These are phyloP conservation scores for Chondrosia reniformis DNA, from an alignment of 37 sponge, comb jelly and placozoan species.

Conservation along the genomic window DNA sequence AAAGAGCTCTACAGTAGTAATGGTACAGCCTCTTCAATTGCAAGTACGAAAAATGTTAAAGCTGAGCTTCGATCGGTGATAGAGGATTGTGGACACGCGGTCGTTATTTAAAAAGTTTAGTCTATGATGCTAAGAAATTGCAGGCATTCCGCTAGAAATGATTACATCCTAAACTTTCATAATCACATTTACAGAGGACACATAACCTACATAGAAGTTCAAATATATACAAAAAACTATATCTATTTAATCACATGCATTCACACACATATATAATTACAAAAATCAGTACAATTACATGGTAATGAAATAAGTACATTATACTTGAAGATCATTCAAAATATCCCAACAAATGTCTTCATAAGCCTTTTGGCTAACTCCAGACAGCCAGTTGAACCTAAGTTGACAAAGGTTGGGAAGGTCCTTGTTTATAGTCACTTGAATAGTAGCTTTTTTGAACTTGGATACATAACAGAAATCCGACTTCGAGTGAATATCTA, in stretches of 20 bases:
- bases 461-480: not conserved
- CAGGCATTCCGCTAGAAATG: not conserved
- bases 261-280: not conserved
- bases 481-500: conserved; percentile 11
- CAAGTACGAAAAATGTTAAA: too few relatives aligned
- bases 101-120: too few relatives aligned
- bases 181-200: not conserved
- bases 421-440: conserved; percentile 32
- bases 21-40: too few relatives aligned
- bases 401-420: conserved; percentile 17
- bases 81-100: too few relatives aligned
- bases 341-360: conserved; percentile 28
- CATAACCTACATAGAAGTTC: not conserved
- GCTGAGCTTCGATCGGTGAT: too few relatives aligned
- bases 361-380: conserved; percentile 25
- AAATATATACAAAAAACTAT: not conserved
- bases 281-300: not conserved
- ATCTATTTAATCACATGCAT: not conserved
- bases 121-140: not conserved
- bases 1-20: too few relatives aligned
- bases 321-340: not conserved
- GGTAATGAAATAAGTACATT: not conserved
- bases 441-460: conserved; percentile 8
- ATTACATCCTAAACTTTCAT: not conserved
- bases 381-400: conserved; percentile 52